Percentiles rank a stretch among this genome's conserved stretches.
These are phyloP conservation scores for Barypeithes pellucidus DNA, from an alignment of 2,888 invertebrate species.

Conservation along the genomic window DNA sequence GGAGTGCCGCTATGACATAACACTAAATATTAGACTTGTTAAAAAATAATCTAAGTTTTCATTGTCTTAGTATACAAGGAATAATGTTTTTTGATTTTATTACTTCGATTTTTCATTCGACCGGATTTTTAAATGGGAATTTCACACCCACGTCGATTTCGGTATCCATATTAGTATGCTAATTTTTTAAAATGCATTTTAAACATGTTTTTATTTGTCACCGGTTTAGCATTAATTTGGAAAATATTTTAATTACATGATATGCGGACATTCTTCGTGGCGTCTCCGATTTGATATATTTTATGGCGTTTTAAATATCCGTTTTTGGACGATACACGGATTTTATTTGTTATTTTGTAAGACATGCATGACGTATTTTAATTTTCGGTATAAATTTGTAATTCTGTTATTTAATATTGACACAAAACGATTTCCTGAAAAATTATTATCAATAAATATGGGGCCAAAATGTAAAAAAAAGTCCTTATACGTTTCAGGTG, in stretches of 20 bases:
- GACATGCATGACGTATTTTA: constrained; percentile 25
- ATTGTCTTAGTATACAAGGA: constrained; percentile 38
- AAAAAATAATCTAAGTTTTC: constrained; percentile 34
- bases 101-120: constrained; percentile 40
- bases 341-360: constrained; percentile 40
- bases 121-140: constrained; percentile 36
- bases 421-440: background rate
- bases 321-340: constrained; percentile 38
- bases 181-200: constrained; percentile 47
- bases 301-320: constrained; percentile 40
- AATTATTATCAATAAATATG: no score
- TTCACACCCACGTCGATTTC: constrained; percentile 28
- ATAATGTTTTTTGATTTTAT: constrained; percentile 47
- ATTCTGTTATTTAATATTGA: constrained; percentile 6
- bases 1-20: constrained; percentile 43
- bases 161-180: constrained; percentile 48
- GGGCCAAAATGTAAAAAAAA: no score
- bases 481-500: no score
- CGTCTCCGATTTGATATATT: constrained; percentile 41
- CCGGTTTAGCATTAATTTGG: constrained; percentile 44
- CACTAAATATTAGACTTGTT: constrained; percentile 34
- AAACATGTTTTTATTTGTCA: constrained; percentile 52
- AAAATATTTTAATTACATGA: constrained; percentile 50
- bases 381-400: constrained; percentile 29
- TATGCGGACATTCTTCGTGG: constrained; percentile 45